phyloP scores from a whole-genome alignment of 2,888 invertebrate species.

The Halictus quadricinctus region DNA sequence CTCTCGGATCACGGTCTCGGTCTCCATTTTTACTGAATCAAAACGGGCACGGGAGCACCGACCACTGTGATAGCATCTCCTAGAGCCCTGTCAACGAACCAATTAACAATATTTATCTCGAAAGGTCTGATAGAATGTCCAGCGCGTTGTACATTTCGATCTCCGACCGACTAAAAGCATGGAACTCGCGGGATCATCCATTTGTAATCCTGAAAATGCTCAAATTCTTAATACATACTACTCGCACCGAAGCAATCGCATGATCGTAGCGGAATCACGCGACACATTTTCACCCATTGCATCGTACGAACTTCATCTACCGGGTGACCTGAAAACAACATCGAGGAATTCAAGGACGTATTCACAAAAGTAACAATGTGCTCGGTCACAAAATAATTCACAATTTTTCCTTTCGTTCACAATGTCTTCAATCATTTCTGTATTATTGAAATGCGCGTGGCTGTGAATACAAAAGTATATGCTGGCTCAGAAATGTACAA shows the following conservation, averaged over 20 bases:
- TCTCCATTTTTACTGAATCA: conserved; percentile 12
- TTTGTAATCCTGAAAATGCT: conserved; percentile 50
- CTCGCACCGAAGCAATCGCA: conserved; percentile 6
- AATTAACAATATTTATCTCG: conserved; percentile 28
- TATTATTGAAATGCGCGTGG: neutral
- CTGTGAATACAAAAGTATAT: neutral
- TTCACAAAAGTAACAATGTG: neutral
- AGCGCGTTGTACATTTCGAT: conserved; percentile 43
- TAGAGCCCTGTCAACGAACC: conserved; percentile 23
- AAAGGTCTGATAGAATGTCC: conserved; percentile 11
- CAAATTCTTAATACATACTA: conserved; percentile 22
- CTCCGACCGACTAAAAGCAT: conserved; percentile 42
- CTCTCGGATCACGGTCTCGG: neutral
- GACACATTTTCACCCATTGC: neutral
- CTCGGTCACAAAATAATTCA: neutral
- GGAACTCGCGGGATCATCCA: conserved; percentile 45
- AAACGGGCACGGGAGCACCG: conserved; percentile 14
- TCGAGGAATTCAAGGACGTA: neutral
- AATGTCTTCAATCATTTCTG: neutral
- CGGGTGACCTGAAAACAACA: neutral
- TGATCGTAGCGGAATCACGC: neutral
- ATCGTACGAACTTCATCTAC: neutral
- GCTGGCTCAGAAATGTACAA: neutral
- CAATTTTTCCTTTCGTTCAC: neutral
- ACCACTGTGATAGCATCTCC: conserved; percentile 21